Conservation (phyloP, 1,140 invertebrate species). For the Andricus grossulariae region DNA sequence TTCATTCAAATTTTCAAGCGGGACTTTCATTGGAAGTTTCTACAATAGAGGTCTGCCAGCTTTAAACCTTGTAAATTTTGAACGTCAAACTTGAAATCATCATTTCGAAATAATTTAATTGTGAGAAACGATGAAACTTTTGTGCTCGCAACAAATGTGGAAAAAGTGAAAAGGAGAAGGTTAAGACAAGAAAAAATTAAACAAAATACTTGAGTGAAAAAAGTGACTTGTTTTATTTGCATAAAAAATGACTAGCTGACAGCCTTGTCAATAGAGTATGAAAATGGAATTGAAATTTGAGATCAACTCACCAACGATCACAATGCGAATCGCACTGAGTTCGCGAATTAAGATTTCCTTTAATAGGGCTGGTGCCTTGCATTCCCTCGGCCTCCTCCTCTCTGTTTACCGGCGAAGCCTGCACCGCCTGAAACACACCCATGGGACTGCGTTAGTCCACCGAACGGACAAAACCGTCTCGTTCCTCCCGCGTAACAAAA, state of each 20-base stretch:
- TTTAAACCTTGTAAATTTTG: too few relatives aligned
- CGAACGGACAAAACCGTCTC: neutral
- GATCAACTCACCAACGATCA: conserved; percentile 6
- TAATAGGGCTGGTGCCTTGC: conserved; percentile 23
- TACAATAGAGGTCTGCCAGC: too few relatives aligned
- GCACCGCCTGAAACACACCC: conserved; percentile 14
- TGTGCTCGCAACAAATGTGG: neutral
- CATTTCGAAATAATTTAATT: too few relatives aligned
- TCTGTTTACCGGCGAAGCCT: conserved; percentile 27
- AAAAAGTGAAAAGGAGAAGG: neutral
- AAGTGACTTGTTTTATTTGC: too few relatives aligned
- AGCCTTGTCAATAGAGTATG: neutral
- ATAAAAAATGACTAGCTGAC: too few relatives aligned
- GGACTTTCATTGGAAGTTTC: too few relatives aligned
- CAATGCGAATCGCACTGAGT: conserved; percentile 14
- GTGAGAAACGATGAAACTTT: too few relatives aligned
- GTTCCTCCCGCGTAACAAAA: neutral
- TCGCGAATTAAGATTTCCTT: conserved; percentile 17
- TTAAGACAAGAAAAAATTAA: conserved; percentile 10
- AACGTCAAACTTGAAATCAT: too few relatives aligned
- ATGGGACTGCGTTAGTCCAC: neutral
- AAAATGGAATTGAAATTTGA: neutral
- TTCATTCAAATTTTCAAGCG: too few relatives aligned
- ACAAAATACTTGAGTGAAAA: conserved; percentile 1
- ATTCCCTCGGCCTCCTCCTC: conserved; percentile 10